Evolutionary conservation across 2,113 vertebrate genomes (phyloP).

Genomic region (Cynoglossus semilaevis): DNA sequence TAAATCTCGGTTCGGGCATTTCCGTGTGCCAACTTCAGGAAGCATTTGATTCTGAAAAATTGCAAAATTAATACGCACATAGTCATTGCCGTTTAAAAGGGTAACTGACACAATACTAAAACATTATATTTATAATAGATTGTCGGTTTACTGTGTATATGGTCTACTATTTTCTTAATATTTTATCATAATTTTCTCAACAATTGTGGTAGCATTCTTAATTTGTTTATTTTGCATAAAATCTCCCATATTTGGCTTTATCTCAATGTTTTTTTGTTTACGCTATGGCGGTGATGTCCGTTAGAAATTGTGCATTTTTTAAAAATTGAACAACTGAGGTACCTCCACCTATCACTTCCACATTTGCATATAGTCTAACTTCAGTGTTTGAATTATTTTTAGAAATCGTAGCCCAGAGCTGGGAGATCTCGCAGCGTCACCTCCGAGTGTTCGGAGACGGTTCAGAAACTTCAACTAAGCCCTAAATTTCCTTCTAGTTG

Average conservation of each 20-base stretch:
- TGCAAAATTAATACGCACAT: background rate
- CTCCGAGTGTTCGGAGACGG: background rate
- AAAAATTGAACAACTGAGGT: too few species aligned
- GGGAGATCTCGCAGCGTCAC: background rate
- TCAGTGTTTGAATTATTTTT: constrained; percentile 34
- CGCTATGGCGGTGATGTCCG: too few species aligned
- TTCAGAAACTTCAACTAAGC: constrained; percentile 1
- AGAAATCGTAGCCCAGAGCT: background rate
- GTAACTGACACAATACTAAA: background rate
- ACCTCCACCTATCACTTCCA: too few species aligned
- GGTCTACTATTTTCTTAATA: too few species aligned
- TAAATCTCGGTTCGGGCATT: background rate
- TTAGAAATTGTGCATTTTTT: too few species aligned
- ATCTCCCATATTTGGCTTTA: too few species aligned
- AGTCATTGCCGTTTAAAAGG: background rate
- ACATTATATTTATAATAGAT: background rate
- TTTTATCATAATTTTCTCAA: too few species aligned
- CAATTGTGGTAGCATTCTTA: too few species aligned
- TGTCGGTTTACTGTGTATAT: background rate
- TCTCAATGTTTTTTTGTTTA: too few species aligned
- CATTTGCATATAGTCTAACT: constrained; percentile 45
- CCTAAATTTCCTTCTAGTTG: background rate
- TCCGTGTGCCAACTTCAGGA: constrained; percentile 44
- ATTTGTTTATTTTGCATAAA: too few species aligned
- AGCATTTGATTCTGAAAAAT: constrained; percentile 30